Base-by-base conservation (phyloP, 1,140 invertebrate genomes). In the Lutraria rhynchaena region DNA sequence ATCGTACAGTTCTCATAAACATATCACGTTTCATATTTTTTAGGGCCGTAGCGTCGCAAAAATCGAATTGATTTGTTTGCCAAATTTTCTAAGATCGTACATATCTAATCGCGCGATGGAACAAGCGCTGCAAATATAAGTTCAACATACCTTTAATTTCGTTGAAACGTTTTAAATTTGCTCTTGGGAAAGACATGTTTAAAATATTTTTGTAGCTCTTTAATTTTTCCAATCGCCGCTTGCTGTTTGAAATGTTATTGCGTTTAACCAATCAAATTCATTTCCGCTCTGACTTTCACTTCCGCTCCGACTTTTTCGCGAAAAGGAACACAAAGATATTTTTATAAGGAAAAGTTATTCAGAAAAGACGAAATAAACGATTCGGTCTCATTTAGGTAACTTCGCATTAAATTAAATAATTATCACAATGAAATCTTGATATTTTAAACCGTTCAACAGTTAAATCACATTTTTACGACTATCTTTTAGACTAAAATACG, bases 111-210 rank as follows among this genome's bases (percentile, higher is more conserved):
- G 19, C 44, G 44, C 9, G 44, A n/a, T n/a, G n/a, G n/a, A n/a
- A n/a, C n/a, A n/a, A n/a, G 9, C 11, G 11, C 44, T 49, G 11
- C 9, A 19, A 11, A 49, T 11, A 9, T 49, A 9, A 11, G 9
- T 11, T 49, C 19, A 49, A 17, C 61, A 29, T 44, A 65, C 61
- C 61, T 44, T 65, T 33, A 5, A 15, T 7, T 44, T 65, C 61
- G 22, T 65, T 65, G 22, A 65, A 65, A 15, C 61, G 41, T 22
- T 65, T 65, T 24, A 65, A 24, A 24, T 27, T 65, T 4, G 61
- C 61, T 65, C 17, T 41, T 27, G 61, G 61, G 19, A 65, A 65
- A 4, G 61, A 65, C 61, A 65, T 65, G 1, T 7, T 44, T 65
- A 44, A 44, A 44, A 11, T 11, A 9, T 49, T 11, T 49, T 49